A percentile compares a stretch with the other conserved stretches of the same genome.
Evolutionary conservation across 2,113 vertebrate genomes (phyloP).

Genomic region (Crotalus horridus): DNA sequence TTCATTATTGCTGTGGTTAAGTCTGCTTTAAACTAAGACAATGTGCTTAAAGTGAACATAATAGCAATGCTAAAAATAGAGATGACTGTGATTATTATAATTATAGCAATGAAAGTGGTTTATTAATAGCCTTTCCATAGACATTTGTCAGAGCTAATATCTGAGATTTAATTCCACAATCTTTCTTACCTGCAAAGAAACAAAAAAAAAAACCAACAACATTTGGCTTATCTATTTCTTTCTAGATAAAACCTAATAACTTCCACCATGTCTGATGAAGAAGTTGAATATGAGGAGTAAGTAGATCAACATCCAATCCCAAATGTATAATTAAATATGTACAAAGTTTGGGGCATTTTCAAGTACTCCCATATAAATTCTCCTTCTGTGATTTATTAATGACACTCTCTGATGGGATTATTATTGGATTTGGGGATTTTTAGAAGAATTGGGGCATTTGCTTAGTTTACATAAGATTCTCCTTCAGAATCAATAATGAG

Average conservation of each 20-base stretch:
- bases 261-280: constrained; percentile 18
- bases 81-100: neutral
- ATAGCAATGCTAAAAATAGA: neutral
- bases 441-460: neutral
- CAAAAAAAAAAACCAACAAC: neutral
- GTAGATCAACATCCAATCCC: neutral
- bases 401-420: neutral
- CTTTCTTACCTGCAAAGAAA: neutral
- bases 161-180: neutral
- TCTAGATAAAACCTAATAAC: neutral
- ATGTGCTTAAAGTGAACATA: neutral
- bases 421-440: neutral
- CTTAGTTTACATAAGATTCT: neutral
- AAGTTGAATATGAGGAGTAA: constrained; percentile 27
- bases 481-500: neutral
- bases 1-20: neutral
- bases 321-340: neutral
- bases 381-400: neutral
- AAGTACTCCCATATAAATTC: neutral
- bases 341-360: neutral
- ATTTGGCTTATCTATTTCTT: neutral
- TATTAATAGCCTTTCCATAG: neutral
- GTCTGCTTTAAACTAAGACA: neutral
- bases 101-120: neutral
- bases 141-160: neutral